Evolutionary conservation across 2,113 vertebrate species (phyloP).

Genomic region (Prolemur simus): DNA sequence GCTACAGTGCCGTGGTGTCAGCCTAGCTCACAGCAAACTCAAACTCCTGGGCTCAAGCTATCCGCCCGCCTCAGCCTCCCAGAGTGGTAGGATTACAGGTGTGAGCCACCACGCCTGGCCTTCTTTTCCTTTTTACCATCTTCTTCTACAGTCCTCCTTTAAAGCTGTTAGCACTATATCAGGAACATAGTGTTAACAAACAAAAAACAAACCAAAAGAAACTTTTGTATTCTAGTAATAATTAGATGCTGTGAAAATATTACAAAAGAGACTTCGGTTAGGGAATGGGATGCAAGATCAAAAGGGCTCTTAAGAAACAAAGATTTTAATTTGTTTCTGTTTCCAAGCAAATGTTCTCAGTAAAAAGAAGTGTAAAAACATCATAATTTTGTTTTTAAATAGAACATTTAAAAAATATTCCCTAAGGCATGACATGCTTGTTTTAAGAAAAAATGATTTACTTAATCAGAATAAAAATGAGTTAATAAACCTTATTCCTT

Average conservation of each 20-base stretch:
- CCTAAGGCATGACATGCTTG: background rate
- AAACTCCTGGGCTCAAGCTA: too few relatives aligned
- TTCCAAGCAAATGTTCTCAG: conserved; percentile 44
- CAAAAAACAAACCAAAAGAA: background rate
- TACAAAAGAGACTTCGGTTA: conserved; percentile 67
- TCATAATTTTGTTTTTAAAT: conserved; percentile 60
- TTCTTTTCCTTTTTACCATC: conserved; percentile 29
- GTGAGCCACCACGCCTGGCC: too few relatives aligned
- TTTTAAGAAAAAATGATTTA: background rate
- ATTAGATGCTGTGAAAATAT: conserved; percentile 68
- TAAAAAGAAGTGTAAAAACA: background rate
- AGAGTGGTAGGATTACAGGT: too few relatives aligned
- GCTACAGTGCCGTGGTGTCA: too few relatives aligned
- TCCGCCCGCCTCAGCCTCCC: too few relatives aligned
- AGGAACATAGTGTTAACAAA: too few relatives aligned
- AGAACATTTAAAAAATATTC: conserved; percentile 10
- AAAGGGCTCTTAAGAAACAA: conserved; percentile 33
- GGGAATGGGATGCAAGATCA: conserved; percentile 52
- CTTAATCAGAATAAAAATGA: fast-evolving
- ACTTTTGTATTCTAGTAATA: background rate
- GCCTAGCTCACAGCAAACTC: too few relatives aligned
- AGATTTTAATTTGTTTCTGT: background rate
- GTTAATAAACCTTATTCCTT: conserved; percentile 14
- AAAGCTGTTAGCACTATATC: background rate
- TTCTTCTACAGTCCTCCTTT: background rate